Base-by-base conservation (phyloP, 2,113 vertebrate species). In the Heliornis fulica region DNA sequence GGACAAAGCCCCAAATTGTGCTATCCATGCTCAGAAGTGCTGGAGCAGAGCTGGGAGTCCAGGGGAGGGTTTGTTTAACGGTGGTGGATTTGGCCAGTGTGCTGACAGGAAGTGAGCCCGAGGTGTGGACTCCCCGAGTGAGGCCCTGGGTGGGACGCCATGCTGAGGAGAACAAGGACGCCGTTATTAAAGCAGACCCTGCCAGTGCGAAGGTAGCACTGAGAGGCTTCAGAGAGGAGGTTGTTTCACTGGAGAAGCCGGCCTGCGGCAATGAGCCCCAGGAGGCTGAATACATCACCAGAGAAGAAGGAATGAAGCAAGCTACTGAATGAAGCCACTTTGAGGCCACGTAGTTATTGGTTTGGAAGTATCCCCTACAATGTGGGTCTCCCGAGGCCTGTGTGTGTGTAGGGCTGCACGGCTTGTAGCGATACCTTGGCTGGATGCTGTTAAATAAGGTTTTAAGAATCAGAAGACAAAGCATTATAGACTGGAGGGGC, bases 1-100 rank as follows among this genome's bases (percentile, higher is more conserved):
- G 21, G 72, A 95, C 82, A 90, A 97, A 94, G 69, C 53, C 83
- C 43, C 1, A 10, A 74, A 92, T 80, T 94, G 79, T 93, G 69
- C 63, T 93, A 0, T 8, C 66, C 8, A 1, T 34, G 38, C 93
- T 78, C 48, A 64, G 38, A 36, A 80, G 59, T 19, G 3, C 45
- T 29, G 87, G n/a, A 77, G 72, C 1, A 1, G 72, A 83, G 69
- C 69, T 29, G 7, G 57, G 72, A 40, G 3, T 29, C 50, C 59
- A 57, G 84, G 43, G 71, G 70, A 96, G 75, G 53, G 4, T 94
- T 83, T 74, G 87, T 81, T 77, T 74, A 75, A 65, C 3, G 11
- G 60, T 2, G 0, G 40, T 43, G 48, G 45, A 36, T 90, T 89
- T 91, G 90, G 85, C 57, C 69, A 29, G 41, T 0, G 1, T 17